A percentile compares a stretch with the other conserved stretches of the same genome.
phyloP scores from a whole-genome alignment of 2,888 invertebrate genomes.

The Flexamia atlantica region DNA sequence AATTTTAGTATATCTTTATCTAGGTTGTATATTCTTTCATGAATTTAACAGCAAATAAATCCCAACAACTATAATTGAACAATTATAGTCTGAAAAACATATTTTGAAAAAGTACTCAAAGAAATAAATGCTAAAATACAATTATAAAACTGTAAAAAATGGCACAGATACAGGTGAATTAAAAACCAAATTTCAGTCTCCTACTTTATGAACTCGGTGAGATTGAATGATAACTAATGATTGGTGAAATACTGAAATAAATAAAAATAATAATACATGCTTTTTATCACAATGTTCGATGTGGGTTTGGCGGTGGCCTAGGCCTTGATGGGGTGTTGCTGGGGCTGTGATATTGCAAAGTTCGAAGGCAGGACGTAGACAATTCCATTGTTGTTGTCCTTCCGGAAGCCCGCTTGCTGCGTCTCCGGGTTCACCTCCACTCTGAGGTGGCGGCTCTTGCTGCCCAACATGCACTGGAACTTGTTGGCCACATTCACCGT shows the following conservation, averaged over 20 bases:
- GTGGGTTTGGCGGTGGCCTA: neutral
- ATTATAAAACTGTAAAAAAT: neutral
- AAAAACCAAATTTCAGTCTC: neutral
- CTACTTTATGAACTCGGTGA: conserved; percentile 1
- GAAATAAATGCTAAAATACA: neutral
- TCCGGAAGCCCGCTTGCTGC: conserved; percentile 76
- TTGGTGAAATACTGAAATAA: conserved; percentile 1
- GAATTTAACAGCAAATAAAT: too few species aligned
- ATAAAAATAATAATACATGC: neutral
- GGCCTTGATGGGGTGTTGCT: conserved; percentile 50
- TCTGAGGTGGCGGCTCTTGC: conserved; percentile 82
- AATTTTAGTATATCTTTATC: too few species aligned
- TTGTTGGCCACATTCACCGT: conserved; percentile 84
- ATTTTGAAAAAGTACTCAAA: too few species aligned
- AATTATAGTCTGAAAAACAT: too few species aligned
- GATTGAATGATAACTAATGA: neutral
- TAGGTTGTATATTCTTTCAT: too few species aligned
- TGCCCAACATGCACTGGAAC: conserved; percentile 91
- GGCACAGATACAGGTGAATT: conserved; percentile 10
- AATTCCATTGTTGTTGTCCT: conserved; percentile 75
- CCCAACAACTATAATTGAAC: too few species aligned
- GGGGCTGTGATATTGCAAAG: conserved; percentile 63
- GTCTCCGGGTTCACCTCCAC: conserved; percentile 79
- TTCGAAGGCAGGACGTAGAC: conserved; percentile 77
- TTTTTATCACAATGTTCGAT: conserved; percentile 20